Evolutionary conservation across 2,113 vertebrate species (phyloP).

Genomic region (Hydrolagus affinis): DNA sequence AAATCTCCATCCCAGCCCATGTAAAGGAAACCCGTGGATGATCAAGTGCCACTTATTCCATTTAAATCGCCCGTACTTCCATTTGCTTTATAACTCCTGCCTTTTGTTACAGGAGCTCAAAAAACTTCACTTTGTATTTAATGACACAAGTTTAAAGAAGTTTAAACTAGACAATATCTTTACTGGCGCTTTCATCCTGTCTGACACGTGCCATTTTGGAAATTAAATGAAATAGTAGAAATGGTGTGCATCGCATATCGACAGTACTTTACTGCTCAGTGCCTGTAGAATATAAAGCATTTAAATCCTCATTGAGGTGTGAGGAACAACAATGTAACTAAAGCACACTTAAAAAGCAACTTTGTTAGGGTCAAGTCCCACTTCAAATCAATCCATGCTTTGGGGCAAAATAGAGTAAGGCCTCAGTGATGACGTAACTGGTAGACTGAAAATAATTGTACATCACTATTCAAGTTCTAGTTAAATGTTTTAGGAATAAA

Average conservation of each 20-base stretch:
- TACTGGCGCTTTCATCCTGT: background rate
- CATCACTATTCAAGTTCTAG: background rate
- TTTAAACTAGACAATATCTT: background rate
- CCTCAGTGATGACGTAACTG: background rate
- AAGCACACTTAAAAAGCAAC: background rate
- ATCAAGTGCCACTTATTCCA: conserved; percentile 49
- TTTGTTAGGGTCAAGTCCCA: background rate
- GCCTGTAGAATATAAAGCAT: background rate
- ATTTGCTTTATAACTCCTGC: conserved; percentile 46
- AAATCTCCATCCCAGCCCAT: conserved; percentile 50
- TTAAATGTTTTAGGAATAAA: background rate
- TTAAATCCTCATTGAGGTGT: background rate
- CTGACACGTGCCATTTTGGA: background rate
- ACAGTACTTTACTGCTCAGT: background rate
- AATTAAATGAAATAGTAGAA: background rate
- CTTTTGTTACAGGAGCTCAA: background rate
- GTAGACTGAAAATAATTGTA: background rate
- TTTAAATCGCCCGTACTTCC: conserved; percentile 33
- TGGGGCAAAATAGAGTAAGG: background rate
- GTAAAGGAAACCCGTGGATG: conserved; percentile 51
- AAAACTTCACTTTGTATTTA: conserved; percentile 44
- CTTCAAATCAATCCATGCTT: background rate
- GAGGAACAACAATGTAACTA: background rate
- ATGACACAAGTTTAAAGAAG: conserved; percentile 40
- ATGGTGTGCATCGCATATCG: background rate